These are phyloP conservation scores for Sapayoa aenigma DNA, from an alignment of 2,113 vertebrate genomes.

Conservation along the genomic window DNA sequence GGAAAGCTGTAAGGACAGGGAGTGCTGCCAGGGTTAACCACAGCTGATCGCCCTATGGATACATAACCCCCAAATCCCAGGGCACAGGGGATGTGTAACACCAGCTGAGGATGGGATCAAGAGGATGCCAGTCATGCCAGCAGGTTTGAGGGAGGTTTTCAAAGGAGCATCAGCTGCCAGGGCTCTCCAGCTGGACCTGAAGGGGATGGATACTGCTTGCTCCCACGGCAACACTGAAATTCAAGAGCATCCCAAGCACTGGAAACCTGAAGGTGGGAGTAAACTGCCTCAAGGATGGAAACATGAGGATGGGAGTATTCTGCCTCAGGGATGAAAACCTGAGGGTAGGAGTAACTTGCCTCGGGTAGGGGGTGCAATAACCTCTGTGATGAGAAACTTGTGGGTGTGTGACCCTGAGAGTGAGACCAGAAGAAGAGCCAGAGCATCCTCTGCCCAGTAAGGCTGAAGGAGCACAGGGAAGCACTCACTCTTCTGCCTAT, in stretches of 20 bases:
- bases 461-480: not conserved
- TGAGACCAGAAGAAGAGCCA: not conserved
- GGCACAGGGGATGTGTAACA: not conserved
- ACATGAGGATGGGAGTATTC: not conserved
- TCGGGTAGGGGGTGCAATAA: not conserved
- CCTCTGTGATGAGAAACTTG: fast-evolving
- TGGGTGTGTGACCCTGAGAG: not conserved
- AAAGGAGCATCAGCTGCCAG: not conserved
- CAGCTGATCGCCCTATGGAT: not conserved
- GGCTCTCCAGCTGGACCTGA: not conserved
- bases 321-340: not conserved
- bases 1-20: not conserved
- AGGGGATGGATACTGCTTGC: not conserved
- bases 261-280: not conserved
- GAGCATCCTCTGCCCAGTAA: not conserved
- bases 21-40: not conserved
- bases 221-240: not conserved
- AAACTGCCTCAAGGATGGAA: not conserved
- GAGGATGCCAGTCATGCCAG: not conserved
- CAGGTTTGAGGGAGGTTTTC: not conserved
- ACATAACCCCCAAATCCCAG: not conserved
- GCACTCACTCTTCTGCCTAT: not conserved
- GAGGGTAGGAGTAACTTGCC: not conserved
- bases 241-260: not conserved
- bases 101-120: not conserved